Evolutionary conservation across 2,797 vertebrate species (phyloP).

Genomic region (Sternotherus odoratus): DNA sequence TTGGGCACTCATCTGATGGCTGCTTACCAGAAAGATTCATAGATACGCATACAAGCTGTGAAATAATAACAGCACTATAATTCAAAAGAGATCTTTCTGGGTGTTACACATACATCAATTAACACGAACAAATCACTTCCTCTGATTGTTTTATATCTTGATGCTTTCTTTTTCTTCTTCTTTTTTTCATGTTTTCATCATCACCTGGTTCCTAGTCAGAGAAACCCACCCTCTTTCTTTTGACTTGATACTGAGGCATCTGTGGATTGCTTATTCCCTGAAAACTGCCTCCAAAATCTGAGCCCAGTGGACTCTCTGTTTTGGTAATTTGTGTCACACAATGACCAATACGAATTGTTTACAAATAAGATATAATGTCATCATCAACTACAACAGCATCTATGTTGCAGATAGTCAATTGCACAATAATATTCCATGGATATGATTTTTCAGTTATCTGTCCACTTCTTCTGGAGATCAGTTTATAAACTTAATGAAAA

Average conservation of each 20-base stretch:
- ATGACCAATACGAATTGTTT: not conserved
- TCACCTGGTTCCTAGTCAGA: not conserved
- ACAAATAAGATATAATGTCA: not conserved
- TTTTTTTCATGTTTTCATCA: not conserved
- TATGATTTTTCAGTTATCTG: not conserved
- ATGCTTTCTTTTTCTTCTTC: not conserved
- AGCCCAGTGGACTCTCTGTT: not conserved
- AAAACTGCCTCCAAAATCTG: no score
- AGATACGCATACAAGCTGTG: not conserved
- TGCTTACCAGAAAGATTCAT: not conserved
- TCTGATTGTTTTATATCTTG: not conserved
- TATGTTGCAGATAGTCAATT: not conserved
- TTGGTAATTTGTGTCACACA: not conserved
- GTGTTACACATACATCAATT: not conserved
- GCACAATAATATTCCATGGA: not conserved
- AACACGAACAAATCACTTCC: not conserved
- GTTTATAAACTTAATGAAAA: not conserved
- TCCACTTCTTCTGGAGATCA: not conserved
- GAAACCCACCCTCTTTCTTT: not conserved
- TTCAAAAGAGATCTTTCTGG: fast-evolving
- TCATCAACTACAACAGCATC: not conserved
- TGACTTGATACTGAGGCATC: not conserved
- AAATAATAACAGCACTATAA: not conserved
- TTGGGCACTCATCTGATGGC: not conserved
- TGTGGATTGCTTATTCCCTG: not conserved